These are phyloP conservation scores for Battus philenor DNA, from an alignment of 1,140 invertebrate species.

Conservation along the genomic window DNA sequence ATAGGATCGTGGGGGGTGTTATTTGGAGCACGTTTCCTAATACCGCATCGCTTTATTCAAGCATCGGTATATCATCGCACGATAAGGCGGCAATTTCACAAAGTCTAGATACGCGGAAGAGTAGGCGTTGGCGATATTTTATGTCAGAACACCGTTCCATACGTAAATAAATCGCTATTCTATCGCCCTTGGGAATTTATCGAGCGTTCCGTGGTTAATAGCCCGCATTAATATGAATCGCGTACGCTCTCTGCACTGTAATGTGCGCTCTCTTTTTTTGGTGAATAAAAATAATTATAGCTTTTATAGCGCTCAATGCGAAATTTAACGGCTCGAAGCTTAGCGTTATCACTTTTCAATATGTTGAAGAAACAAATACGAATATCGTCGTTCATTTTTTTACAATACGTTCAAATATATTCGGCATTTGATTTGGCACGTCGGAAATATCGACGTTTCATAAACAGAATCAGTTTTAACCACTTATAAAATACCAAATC, in stretches of 20 bases:
- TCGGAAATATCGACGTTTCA: too few species aligned
- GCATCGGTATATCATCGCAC: constrained; percentile 20
- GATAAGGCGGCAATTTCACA: constrained; percentile 26
- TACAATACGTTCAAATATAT: too few species aligned
- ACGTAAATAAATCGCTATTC: constrained; percentile 38
- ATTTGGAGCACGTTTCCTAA: not conserved
- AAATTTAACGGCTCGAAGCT: constrained; percentile 13
- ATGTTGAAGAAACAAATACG: not conserved
- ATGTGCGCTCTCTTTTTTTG: constrained; percentile 9
- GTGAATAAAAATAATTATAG: constrained; percentile 10
- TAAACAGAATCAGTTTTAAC: too few species aligned
- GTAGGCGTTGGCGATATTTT: constrained; percentile 33
- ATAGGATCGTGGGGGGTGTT: too few species aligned
- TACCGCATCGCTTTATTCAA: constrained; percentile 4
- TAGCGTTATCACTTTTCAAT: constrained; percentile 9
- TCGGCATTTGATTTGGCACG: too few species aligned
- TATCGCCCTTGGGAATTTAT: constrained; percentile 42
- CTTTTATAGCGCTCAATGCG: constrained; percentile 6
- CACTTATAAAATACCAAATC: too few species aligned
- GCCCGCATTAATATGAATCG: constrained; percentile 40
- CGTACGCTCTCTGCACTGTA: constrained; percentile 15
- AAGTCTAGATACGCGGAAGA: constrained; percentile 22
- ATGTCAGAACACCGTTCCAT: constrained; percentile 21
- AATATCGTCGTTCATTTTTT: too few species aligned
- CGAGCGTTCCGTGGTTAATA: constrained; percentile 35